Evolutionary conservation across 2,888 invertebrate species (phyloP).

Genomic region (Phengaris arion): DNA sequence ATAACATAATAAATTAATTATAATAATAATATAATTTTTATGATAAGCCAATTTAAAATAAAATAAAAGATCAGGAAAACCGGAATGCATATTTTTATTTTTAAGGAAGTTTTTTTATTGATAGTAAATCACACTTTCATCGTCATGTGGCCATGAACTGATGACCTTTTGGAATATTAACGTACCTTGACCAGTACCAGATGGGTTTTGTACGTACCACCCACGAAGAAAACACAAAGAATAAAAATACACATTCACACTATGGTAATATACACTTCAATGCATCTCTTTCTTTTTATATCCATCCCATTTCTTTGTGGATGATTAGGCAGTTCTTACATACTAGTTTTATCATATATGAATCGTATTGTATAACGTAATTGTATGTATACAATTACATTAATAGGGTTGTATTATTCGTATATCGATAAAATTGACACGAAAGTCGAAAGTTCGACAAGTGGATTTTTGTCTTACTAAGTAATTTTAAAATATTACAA

Average conservation of each 20-base stretch:
- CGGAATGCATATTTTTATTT: too few relatives aligned
- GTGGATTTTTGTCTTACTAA: too few relatives aligned
- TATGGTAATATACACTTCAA: not conserved
- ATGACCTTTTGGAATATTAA: slow-evolving; percentile 1
- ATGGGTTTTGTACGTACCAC: slow-evolving; percentile 13
- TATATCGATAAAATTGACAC: not conserved
- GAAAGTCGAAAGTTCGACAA: too few relatives aligned
- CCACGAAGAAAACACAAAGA: slow-evolving; percentile 17
- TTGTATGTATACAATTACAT: not conserved
- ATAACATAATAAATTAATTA: too few relatives aligned
- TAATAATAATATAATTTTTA: too few relatives aligned
- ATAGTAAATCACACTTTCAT: not conserved
- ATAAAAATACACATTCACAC: slow-evolving; percentile 26
- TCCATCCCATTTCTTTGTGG: not conserved
- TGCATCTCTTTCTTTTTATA: slow-evolving; percentile 11
- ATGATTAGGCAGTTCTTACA: slow-evolving; percentile 25
- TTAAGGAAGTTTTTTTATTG: not conserved
- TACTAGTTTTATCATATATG: not conserved
- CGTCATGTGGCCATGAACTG: not conserved
- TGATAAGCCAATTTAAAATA: too few relatives aligned
- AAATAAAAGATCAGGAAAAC: too few relatives aligned
- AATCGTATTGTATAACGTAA: too few relatives aligned
- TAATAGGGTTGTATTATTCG: not conserved
- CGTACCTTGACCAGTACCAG: slow-evolving; percentile 15
- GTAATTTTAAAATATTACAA: too few relatives aligned